Percentiles rank a stretch among this genome's conserved stretches.
Conservation (phyloP, 1,140 invertebrate genomes). For the Diploscapter pachys region DNA sequence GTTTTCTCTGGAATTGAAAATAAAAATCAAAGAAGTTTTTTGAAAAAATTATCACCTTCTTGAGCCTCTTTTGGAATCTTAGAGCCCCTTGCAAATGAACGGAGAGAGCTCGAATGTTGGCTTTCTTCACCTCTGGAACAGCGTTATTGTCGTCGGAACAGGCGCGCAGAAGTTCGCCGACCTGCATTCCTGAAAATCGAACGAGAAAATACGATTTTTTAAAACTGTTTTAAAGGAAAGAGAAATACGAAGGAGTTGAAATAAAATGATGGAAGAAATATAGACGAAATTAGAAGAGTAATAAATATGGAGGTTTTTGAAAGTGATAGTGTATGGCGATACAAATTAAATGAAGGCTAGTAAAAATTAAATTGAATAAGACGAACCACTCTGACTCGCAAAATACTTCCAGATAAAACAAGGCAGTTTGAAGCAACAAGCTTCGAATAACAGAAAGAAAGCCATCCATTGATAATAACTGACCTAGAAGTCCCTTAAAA, state of each 20-base stretch:
- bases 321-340: not conserved
- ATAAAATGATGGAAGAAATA: too few relatives aligned
- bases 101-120: slow-evolving; percentile 48
- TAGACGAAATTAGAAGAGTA: too few relatives aligned
- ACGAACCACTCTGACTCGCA: slow-evolving; percentile 42
- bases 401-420: slow-evolving; percentile 61
- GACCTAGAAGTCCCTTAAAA: slow-evolving; percentile 7
- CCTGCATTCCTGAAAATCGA: slow-evolving; percentile 47
- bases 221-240: too few relatives aligned
- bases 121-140: slow-evolving; percentile 45
- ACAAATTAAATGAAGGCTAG: not conserved
- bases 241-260: too few relatives aligned
- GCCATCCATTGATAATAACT: slow-evolving; percentile 64
- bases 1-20: slow-evolving; percentile 41
- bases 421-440: slow-evolving; percentile 60
- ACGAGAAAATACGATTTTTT: not conserved
- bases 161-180: slow-evolving; percentile 53
- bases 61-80: slow-evolving; percentile 48
- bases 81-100: slow-evolving; percentile 51
- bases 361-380: not conserved
- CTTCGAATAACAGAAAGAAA: slow-evolving; percentile 60
- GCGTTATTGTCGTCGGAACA: slow-evolving; percentile 49
- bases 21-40: slow-evolving; percentile 8
- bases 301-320: not conserved
- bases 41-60: slow-evolving; percentile 36